These are phyloP conservation scores for Leptopilina myrica DNA, from an alignment of 2,888 invertebrate genomes.

Conservation along the genomic window DNA sequence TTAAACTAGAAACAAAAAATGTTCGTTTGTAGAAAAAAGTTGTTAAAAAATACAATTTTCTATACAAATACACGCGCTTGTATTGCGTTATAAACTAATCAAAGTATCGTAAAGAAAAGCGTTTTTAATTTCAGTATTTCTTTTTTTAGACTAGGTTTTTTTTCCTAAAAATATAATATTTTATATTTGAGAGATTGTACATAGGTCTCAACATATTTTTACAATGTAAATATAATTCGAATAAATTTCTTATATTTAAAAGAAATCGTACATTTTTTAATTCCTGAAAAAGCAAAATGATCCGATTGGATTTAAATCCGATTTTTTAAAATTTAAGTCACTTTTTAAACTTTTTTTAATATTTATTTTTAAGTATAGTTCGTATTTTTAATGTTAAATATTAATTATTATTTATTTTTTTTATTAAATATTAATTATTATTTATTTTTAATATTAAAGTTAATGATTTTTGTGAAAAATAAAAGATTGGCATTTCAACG, in stretches of 20 bases:
- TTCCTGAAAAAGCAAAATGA: too few relatives aligned
- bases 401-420: too few relatives aligned
- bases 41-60: not conserved
- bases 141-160: not conserved
- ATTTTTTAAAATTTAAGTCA: too few relatives aligned
- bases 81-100: not conserved
- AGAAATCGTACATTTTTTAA: not conserved
- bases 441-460: too few relatives aligned
- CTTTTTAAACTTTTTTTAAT: too few relatives aligned
- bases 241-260: not conserved
- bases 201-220: conserved; percentile 8
- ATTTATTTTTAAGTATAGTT: too few relatives aligned
- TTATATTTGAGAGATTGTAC: conserved; percentile 16
- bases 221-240: conserved; percentile 23
- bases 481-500: too few relatives aligned
- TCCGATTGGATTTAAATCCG: too few relatives aligned
- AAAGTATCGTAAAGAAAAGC: not conserved
- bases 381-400: too few relatives aligned
- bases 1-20: not conserved
- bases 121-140: not conserved
- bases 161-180: conserved; percentile 23
- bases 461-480: too few relatives aligned
- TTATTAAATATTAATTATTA: too few relatives aligned
- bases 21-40: not conserved
- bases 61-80: not conserved